Conservation (phyloP, 2,888 invertebrate species). For the Himalopsyche anomala region DNA sequence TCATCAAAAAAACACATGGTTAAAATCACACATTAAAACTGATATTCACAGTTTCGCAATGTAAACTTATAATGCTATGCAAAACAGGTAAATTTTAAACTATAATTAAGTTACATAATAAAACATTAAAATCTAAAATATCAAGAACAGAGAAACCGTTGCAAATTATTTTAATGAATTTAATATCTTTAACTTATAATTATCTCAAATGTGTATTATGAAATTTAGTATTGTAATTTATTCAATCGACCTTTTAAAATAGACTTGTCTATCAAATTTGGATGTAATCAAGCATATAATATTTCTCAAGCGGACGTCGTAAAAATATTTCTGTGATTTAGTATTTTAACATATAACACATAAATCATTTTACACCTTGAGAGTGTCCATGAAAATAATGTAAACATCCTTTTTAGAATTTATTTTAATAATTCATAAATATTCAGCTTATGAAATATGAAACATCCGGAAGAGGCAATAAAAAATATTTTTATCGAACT, state of each 20-base stretch:
- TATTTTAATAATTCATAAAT: too few relatives aligned
- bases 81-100: too few relatives aligned
- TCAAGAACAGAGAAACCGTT: neutral
- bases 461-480: too few relatives aligned
- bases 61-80: too few relatives aligned
- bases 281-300: neutral
- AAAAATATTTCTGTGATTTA: constrained; percentile 14
- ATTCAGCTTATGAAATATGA: too few relatives aligned
- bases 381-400: neutral
- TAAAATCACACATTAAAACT: too few relatives aligned
- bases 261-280: constrained; percentile 12
- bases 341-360: neutral
- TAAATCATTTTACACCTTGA: neutral
- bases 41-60: too few relatives aligned
- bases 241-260: constrained; percentile 11
- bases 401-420: neutral
- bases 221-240: constrained; percentile 27
- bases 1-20: too few relatives aligned
- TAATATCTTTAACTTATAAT: neutral
- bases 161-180: constrained; percentile 19
- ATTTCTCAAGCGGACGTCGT: constrained; percentile 4
- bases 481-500: too few relatives aligned
- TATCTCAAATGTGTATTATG: neutral
- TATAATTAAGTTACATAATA: too few relatives aligned
- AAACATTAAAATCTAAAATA: too few relatives aligned